Conservation (phyloP, 2,113 vertebrate genomes). For the Gymnogyps californianus region DNA sequence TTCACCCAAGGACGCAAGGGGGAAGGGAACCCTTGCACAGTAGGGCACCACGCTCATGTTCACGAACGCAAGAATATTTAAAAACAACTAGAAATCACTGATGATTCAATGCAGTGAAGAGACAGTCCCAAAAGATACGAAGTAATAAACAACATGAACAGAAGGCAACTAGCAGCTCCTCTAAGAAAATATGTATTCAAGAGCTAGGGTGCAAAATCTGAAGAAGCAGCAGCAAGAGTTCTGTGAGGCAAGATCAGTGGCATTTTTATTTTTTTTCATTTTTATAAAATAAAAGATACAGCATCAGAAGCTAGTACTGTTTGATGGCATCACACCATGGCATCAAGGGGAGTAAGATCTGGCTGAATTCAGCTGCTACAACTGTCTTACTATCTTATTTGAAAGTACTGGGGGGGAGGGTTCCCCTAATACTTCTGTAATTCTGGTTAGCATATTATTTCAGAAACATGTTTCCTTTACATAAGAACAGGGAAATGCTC, state of each 20-base stretch:
- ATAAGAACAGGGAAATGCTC: not conserved
- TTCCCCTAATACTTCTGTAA: not conserved
- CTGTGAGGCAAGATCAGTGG: not conserved
- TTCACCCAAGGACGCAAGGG: accelerated
- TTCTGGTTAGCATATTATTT: not conserved
- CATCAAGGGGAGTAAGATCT: not conserved
- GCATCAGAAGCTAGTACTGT: not conserved
- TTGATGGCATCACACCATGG: not conserved
- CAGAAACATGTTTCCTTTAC: not conserved
- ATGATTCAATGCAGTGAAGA: not conserved
- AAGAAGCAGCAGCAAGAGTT: not conserved
- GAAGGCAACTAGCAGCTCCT: not conserved
- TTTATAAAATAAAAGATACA: not conserved
- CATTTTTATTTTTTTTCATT: not conserved
- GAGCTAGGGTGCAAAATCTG: not conserved
- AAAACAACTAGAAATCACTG: not conserved
- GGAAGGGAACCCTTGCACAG: not conserved
- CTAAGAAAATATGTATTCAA: not conserved
- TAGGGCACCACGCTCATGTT: accelerated
- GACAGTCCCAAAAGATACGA: not conserved
- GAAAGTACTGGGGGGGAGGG: not conserved
- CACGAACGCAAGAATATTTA: accelerated
- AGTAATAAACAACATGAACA: not conserved
- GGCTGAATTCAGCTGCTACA: not conserved
- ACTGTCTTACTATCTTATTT: not conserved